phyloP scores from a whole-genome alignment of 2,797 vertebrate genomes.

The Falco biarmicus region DNA sequence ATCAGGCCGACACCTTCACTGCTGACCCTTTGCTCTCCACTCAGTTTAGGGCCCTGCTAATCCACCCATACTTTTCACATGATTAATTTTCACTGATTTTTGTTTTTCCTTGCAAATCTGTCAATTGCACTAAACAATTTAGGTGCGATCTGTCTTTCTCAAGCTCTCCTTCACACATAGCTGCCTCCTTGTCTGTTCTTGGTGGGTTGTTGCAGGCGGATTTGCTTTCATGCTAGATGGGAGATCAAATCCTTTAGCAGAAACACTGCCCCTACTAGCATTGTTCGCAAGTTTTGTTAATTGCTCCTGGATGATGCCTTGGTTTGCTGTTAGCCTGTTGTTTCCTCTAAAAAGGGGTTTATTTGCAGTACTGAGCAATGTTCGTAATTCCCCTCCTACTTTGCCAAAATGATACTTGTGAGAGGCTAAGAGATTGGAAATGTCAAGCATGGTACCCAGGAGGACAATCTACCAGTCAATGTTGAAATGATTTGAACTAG shows the following conservation, averaged over 20 bases:
- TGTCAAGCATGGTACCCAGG: constrained; percentile 55
- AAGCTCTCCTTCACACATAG: background rate
- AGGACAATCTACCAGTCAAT: constrained; percentile 66
- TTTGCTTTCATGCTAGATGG: background rate
- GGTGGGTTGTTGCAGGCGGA: background rate
- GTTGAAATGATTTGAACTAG: constrained; percentile 66
- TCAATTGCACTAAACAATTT: background rate
- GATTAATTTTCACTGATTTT: background rate
- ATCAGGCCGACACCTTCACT: background rate
- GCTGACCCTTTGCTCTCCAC: background rate
- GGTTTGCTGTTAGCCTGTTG: constrained; percentile 18
- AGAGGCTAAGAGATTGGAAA: constrained; percentile 59
- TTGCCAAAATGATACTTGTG: constrained; percentile 13
- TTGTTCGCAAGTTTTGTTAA: constrained; percentile 25
- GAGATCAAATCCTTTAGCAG: background rate
- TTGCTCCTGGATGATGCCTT: background rate
- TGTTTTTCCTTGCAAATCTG: background rate
- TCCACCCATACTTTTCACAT: background rate
- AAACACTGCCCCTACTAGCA: background rate
- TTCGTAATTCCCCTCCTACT: constrained; percentile 21
- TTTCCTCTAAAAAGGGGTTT: background rate
- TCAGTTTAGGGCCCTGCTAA: background rate
- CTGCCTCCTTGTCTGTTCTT: background rate
- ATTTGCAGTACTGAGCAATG: background rate
- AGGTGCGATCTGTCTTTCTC: background rate